Evolutionary conservation across 2,797 vertebrate genomes (phyloP), one percentile per base, ranked within the genome.

Genomic region (Yasuhikotakia modesta): DNA sequence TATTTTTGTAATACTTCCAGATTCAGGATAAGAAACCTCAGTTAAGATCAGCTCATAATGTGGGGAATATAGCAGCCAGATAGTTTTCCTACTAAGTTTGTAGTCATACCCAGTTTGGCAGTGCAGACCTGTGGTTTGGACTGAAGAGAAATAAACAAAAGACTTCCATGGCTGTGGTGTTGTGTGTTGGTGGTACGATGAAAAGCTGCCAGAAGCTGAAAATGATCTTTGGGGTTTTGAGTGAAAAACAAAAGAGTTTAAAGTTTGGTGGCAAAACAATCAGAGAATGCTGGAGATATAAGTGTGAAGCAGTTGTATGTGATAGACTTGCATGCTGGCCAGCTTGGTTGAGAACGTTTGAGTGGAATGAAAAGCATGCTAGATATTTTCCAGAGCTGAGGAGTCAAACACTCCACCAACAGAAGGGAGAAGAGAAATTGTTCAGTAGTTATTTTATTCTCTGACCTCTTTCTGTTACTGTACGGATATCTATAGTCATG

Each of bases 341-440:
- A 81, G 67, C 61, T 45, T 77, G 73, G 70, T 79, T 73, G 46
- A 78, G 65, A 78, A 88, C 88, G 84, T 86, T 82, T 68, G 82
- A 73, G 86, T 90, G 88, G 91, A 93, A 93, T 91, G 92, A 92
- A 86, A 91, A 91, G 89, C 88, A 94, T 93, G 87, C 87, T 87
- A 88, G 90, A 90, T 87, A 84, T 91, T 91, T 91, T 92, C 91
- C 91, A 93, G 89, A 87, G 84, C 87, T 84, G 83, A 87, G 81
- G 86, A 87, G 85, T 84, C 84, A 78, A 87, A 83, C 73, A 75
- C 84, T 12, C 53, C 48, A 50, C 21, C 30, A 22, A 81, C 19
- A 78, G 24, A 48, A 72, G 61, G 39, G 61, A 46, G 63, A 35
- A 72, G 12, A 69, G 43, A 60, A 74, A 75, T 27, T 67, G 43